Base-by-base conservation (phyloP, 2,888 invertebrate species). In the Leptura quadrifasciata region DNA sequence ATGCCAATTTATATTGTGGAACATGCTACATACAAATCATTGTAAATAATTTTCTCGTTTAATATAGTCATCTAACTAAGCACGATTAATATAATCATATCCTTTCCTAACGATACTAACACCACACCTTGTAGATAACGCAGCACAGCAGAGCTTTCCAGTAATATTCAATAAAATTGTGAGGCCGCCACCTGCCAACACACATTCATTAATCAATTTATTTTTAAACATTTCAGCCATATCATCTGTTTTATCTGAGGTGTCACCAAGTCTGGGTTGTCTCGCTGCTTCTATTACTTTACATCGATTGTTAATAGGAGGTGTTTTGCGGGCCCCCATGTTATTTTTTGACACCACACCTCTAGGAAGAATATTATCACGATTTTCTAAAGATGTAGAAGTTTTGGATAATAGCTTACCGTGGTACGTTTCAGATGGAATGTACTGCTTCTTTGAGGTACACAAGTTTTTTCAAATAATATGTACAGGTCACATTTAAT, bases 321-420 rank as follows among this genome's bases (percentile, higher is more conserved):
- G 91, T 86, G 91, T 95, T 80, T 87, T 95, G 81, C 91, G 91
- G 86, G 91, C 93, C 85, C 95, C 95, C 74, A 92, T 95, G 90
- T 91, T 93, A 86, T 93, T 95, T 90, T 95, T 94, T 90, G 95
- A 96, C 89, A 93, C 93, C 83, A 95, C 95, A 70, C 95, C 95
- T 61, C 84, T 92, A 80, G 95, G 95, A 88, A 91, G 95, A 83
- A 92, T 96, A 84, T 90, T 96, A 75, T 90, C 93, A 90, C 92
- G 94, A 88, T 94, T 94, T 90, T 93, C 94, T 89, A 93, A 94
- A 92, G 95, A 95, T 89, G 90, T 94, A 84, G 94, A 94, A 88
- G 64, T 73, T 17, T 88, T 94, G 91, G 95, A 95, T 89, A 91
- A 91, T 85, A 91, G 91, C 85, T 91, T 94, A 64, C 94, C 94